Conservation (phyloP, 2,113 vertebrate species). For the Cephalopholis sonnerati region DNA sequence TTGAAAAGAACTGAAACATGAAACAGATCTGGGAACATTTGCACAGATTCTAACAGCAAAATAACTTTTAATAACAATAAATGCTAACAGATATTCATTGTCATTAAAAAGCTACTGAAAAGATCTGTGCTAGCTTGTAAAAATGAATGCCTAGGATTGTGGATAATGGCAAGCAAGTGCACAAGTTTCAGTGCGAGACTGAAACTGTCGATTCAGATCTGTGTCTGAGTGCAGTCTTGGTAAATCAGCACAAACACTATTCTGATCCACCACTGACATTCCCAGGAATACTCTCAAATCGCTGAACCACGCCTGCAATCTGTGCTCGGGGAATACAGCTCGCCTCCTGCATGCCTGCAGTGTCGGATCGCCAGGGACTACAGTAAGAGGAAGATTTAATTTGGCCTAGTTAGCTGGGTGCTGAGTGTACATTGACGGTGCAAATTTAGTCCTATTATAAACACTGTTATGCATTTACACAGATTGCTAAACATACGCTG, state of each 20-base stretch:
- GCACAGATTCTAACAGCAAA: no score
- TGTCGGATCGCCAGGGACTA: neutral
- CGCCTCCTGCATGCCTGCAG: neutral
- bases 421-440: slow-evolving; percentile 7
- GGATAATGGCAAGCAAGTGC: no score
- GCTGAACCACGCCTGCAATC: neutral
- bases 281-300: neutral
- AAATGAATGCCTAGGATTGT: neutral
- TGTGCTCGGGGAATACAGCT: neutral
- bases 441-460: slow-evolving; percentile 40
- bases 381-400: slow-evolving; percentile 12
- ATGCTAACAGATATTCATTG: neutral
- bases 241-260: neutral
- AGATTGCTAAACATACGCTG: slow-evolving; percentile 48
- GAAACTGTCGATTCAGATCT: neutral
- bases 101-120: neutral
- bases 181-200: no score
- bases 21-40: neutral
- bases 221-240: neutral
- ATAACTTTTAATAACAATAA: no score
- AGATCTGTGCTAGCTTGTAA: neutral
- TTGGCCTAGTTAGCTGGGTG: slow-evolving; percentile 21
- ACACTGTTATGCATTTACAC: slow-evolving; percentile 49
- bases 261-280: neutral
- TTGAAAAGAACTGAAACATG: neutral